phyloP scores from a whole-genome alignment of 2,888 invertebrate species.

The Drosophila tanythrix region DNA sequence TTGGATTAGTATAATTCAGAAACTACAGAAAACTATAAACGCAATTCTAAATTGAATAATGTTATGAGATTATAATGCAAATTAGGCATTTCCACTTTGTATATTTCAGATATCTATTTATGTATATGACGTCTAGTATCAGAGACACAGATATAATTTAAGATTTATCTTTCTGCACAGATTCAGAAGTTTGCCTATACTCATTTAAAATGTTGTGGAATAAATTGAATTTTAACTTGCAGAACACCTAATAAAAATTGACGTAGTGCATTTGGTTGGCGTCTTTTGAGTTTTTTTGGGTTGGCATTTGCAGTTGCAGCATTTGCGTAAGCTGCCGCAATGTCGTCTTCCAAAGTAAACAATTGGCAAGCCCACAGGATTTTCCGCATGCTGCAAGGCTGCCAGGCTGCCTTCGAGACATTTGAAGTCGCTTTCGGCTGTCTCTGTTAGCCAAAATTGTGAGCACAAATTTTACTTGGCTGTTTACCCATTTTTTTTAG shows the following conservation, averaged over 20 bases:
- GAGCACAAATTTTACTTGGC: conserved; percentile 7
- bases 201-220: background rate
- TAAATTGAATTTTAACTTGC: background rate
- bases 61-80: background rate
- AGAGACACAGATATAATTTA: too few relatives aligned
- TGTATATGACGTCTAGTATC: too few relatives aligned
- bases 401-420: conserved; percentile 11
- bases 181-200: background rate
- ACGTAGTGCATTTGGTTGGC: conserved; percentile 39
- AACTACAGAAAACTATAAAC: too few relatives aligned
- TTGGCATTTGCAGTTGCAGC: conserved; percentile 25
- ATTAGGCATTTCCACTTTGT: background rate
- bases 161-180: background rate
- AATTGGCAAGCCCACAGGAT: conserved; percentile 35
- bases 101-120: too few relatives aligned
- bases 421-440: conserved; percentile 19
- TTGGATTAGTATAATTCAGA: background rate
- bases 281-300: background rate
- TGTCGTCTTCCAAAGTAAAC: conserved; percentile 61
- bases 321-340: conserved; percentile 52
- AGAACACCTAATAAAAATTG: background rate
- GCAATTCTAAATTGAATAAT: too few relatives aligned
- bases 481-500: conserved; percentile 17
- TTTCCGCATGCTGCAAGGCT: conserved; percentile 18
- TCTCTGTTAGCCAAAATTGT: conserved; percentile 25